Conservation (phyloP, 2,113 vertebrate species). For the Spilogale gracilis region DNA sequence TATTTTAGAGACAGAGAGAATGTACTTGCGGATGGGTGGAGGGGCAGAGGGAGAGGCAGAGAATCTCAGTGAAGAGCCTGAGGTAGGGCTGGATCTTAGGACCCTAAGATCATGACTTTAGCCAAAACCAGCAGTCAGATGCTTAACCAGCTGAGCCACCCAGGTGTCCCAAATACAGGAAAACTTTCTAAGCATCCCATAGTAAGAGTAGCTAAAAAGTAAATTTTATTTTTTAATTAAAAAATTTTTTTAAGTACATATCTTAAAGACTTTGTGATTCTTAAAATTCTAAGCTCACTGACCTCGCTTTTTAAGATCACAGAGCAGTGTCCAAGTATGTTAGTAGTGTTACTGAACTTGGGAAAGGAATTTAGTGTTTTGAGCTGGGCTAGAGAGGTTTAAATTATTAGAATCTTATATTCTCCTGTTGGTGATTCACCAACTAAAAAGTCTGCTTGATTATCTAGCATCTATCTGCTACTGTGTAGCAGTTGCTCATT, state of each 20-base stretch:
- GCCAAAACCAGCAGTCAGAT: not conserved
- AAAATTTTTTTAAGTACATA: not conserved
- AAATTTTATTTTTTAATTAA: not conserved
- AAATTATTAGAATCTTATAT: conserved; percentile 24
- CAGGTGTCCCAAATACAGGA: not conserved
- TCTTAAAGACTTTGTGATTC: conserved; percentile 12
- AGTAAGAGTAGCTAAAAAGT: conserved; percentile 1
- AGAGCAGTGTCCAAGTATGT: not conserved
- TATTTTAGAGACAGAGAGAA: not conserved
- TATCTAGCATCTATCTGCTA: conserved; percentile 21
- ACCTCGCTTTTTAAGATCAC: not conserved
- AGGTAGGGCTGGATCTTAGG: not conserved
- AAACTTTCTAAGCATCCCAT: not conserved
- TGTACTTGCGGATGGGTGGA: not conserved
- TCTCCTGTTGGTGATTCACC: not conserved
- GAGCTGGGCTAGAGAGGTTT: not conserved
- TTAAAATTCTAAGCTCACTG: not conserved
- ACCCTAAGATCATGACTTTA: not conserved
- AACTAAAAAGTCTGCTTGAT: not conserved
- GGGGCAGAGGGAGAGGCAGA: not conserved
- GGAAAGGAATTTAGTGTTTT: conserved; percentile 35
- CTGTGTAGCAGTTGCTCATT: not conserved
- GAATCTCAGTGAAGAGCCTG: not conserved
- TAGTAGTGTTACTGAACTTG: not conserved
- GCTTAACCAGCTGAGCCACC: not conserved